Percentiles rank a stretch among this genome's conserved stretches.
phyloP scores from a whole-genome alignment of 2,888 invertebrate genomes.

The Drosophila rubida region DNA sequence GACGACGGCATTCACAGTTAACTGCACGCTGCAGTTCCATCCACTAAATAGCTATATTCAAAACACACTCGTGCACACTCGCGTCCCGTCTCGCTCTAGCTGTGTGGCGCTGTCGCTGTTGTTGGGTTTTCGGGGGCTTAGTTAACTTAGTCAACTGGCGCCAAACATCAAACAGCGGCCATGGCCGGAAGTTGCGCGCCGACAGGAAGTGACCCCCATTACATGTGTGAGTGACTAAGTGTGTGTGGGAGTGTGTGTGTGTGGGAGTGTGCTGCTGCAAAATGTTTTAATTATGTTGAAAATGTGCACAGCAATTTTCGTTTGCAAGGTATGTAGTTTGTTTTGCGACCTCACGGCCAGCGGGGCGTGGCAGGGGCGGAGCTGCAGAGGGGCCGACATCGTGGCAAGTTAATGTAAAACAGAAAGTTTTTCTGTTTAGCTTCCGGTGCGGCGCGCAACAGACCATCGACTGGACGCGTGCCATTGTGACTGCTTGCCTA shows the following conservation, averaged over 20 bases:
- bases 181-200: slow-evolving; percentile 66
- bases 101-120: neutral
- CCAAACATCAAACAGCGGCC: slow-evolving; percentile 50
- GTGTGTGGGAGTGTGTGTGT: slow-evolving; percentile 12
- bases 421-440: slow-evolving; percentile 52
- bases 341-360: neutral
- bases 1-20: slow-evolving; percentile 8
- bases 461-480: slow-evolving; percentile 17
- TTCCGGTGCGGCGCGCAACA: slow-evolving; percentile 28
- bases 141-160: slow-evolving; percentile 50
- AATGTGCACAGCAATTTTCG: slow-evolving; percentile 67
- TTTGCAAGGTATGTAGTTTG: slow-evolving; percentile 44
- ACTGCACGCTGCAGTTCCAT: slow-evolving; percentile 19
- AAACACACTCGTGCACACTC: neutral
- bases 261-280: slow-evolving; percentile 35
- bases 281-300: slow-evolving; percentile 76
- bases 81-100: neutral
- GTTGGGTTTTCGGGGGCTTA: slow-evolving; percentile 18
- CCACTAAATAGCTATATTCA: slow-evolving; percentile 29
- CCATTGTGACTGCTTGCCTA: slow-evolving; percentile 9
- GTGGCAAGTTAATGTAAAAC: slow-evolving; percentile 48
- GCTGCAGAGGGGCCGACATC: neutral
- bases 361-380: neutral
- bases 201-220: slow-evolving; percentile 67
- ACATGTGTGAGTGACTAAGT: slow-evolving; percentile 5